Evolutionary conservation across 92 coral and sea anemone genomes (phyloP).

Genomic region (Palythoa caribaeorum): DNA sequence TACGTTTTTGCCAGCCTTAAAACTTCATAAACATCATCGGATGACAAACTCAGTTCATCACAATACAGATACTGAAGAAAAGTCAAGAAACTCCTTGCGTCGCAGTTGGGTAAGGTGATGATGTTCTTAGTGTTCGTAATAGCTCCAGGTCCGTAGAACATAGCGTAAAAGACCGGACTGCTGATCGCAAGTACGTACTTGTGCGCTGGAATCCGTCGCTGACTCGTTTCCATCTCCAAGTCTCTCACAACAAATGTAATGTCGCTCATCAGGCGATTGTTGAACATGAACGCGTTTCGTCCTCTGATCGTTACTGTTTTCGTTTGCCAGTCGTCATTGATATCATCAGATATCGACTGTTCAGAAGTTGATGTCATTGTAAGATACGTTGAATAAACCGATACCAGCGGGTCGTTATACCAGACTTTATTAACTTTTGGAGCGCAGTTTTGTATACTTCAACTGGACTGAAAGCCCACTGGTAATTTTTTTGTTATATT

Average conservation of each 20-base stretch:
- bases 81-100: conserved; percentile 36
- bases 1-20: conserved; percentile 28
- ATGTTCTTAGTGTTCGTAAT: not conserved
- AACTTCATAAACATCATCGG: conserved; percentile 36
- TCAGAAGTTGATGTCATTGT: not conserved
- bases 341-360: not conserved
- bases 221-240: conserved; percentile 2
- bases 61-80: conserved; percentile 37
- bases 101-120: conserved; percentile 24
- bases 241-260: conserved; percentile 14
- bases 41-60: conserved; percentile 18
- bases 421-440: not conserved
- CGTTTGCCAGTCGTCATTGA: conserved; percentile 32
- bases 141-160: conserved; percentile 27
- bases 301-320: conserved; percentile 9
- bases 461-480: not conserved
- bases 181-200: conserved; percentile 36
- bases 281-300: conserved; percentile 43
- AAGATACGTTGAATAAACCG: not conserved
- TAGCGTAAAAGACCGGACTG: conserved; percentile 26
- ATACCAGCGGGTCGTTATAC: not conserved
- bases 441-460: not conserved
- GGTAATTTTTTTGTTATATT: not conserved
- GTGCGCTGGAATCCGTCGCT: conserved; percentile 29
- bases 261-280: conserved; percentile 49